These are phyloP conservation scores for Pelodiscus sinensis DNA, from an alignment of 2,113 vertebrate genomes.

Conservation along the genomic window DNA sequence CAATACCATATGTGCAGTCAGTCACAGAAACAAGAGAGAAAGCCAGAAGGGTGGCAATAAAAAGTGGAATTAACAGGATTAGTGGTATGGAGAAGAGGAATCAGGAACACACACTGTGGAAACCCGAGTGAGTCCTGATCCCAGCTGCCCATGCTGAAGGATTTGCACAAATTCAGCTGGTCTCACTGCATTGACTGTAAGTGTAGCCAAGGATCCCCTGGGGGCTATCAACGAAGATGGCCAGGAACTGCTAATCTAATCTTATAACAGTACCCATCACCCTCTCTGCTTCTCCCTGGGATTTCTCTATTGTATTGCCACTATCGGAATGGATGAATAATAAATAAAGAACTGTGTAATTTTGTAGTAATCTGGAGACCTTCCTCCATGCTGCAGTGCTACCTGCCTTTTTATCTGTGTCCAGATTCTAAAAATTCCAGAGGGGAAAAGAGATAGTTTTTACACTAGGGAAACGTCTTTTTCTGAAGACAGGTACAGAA, in stretches of 20 bases:
- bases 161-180: constrained; percentile 65
- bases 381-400: background rate
- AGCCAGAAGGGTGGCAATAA: constrained; percentile 35
- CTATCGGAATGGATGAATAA: constrained; percentile 20
- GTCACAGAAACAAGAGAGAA: constrained; percentile 52
- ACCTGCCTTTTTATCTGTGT: background rate
- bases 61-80: constrained; percentile 72
- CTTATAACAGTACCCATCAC: background rate
- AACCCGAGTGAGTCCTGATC: constrained; percentile 65
- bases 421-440: constrained; percentile 5
- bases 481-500: background rate
- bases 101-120: constrained; percentile 33
- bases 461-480: background rate
- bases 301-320: background rate
- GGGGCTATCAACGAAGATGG: constrained; percentile 49
- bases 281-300: background rate
- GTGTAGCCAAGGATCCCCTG: constrained; percentile 60
- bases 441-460: background rate
- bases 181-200: constrained; percentile 73
- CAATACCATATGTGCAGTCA: constrained; percentile 71
- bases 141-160: constrained; percentile 76
- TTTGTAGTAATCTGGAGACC: background rate
- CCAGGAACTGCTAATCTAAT: background rate
- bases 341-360: background rate
- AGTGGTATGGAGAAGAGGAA: constrained; percentile 21